Conservation (phyloP, 2,888 invertebrate genomes). For the Liposcelis brunnea region DNA sequence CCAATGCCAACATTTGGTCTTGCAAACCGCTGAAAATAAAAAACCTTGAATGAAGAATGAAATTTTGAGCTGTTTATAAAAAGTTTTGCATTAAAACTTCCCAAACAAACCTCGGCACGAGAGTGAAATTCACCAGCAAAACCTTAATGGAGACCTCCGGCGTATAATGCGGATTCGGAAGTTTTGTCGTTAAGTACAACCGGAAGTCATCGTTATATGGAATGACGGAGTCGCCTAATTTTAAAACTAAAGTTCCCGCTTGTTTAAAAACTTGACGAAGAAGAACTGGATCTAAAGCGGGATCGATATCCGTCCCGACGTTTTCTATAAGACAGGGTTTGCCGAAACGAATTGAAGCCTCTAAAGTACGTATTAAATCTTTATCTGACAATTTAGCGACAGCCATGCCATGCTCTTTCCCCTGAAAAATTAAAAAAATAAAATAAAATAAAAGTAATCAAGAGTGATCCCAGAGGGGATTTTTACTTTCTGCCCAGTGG, state of each 20-base stretch:
- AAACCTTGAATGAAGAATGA: constrained; percentile 3
- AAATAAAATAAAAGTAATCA: constrained; percentile 6
- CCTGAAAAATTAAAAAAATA: constrained; percentile 27
- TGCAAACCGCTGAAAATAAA: constrained; percentile 45
- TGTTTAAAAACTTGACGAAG: constrained; percentile 59
- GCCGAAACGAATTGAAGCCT: constrained; percentile 54
- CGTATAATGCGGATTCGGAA: constrained; percentile 75
- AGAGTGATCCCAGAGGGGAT: no score
- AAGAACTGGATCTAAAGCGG: constrained; percentile 67
- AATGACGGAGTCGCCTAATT: constrained; percentile 69
- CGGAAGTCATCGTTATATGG: constrained; percentile 63
- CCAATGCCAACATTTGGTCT: constrained; percentile 72
- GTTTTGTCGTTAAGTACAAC: constrained; percentile 72
- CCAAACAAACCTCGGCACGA: constrained; percentile 48
- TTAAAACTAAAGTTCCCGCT: constrained; percentile 54
- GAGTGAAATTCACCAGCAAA: constrained; percentile 73
- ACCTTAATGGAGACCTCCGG: constrained; percentile 79
- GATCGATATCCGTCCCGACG: constrained; percentile 68
- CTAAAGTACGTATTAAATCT: constrained; percentile 48
- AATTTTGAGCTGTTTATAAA: not conserved
- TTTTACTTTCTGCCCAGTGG: no score
- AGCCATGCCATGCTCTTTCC: constrained; percentile 48
- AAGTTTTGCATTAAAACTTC: not conserved
- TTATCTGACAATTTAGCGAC: constrained; percentile 54
- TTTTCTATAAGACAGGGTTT: constrained; percentile 68